Conservation (phyloP, 2,888 invertebrate genomes). For the Himalopsyche kuldschensis region DNA sequence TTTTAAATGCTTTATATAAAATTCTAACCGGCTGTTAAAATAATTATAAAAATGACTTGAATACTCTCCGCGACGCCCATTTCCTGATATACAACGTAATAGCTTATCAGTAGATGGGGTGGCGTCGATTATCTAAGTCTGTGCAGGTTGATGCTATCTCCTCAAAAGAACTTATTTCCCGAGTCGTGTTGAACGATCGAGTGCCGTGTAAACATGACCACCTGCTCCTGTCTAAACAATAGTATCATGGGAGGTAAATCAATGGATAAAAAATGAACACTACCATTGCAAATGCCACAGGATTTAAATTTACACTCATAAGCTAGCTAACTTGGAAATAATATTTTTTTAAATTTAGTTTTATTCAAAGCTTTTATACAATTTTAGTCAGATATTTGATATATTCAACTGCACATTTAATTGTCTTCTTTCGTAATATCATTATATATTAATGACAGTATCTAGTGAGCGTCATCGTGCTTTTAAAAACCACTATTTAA, state of each 20-base stretch:
- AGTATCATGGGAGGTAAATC: slow-evolving; percentile 15
- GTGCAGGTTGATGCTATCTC: not conserved
- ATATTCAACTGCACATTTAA: too few relatives aligned
- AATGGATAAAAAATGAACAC: not conserved
- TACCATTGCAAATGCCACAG: not conserved
- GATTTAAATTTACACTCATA: not conserved
- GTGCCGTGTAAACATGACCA: slow-evolving; percentile 36
- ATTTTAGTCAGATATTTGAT: too few relatives aligned
- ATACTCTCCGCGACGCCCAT: not conserved
- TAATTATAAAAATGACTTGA: too few relatives aligned
- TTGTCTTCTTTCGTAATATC: too few relatives aligned
- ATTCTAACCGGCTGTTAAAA: too few relatives aligned
- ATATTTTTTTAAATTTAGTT: too few relatives aligned
- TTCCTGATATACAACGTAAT: not conserved
- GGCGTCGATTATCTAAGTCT: slow-evolving; percentile 14
- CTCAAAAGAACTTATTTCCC: slow-evolving; percentile 16
- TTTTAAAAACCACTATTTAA: too few relatives aligned
- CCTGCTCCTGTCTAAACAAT: slow-evolving; percentile 31
- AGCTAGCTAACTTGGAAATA: too few relatives aligned
- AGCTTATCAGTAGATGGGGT: not conserved
- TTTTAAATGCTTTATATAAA: too few relatives aligned
- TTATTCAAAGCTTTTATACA: too few relatives aligned
- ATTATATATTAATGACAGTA: too few relatives aligned
- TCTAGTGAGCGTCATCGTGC: too few relatives aligned
- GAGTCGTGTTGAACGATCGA: slow-evolving; percentile 14